Evolutionary conservation across 2,797 vertebrate species (phyloP).

Genomic region (Tragelaphus oryx): DNA sequence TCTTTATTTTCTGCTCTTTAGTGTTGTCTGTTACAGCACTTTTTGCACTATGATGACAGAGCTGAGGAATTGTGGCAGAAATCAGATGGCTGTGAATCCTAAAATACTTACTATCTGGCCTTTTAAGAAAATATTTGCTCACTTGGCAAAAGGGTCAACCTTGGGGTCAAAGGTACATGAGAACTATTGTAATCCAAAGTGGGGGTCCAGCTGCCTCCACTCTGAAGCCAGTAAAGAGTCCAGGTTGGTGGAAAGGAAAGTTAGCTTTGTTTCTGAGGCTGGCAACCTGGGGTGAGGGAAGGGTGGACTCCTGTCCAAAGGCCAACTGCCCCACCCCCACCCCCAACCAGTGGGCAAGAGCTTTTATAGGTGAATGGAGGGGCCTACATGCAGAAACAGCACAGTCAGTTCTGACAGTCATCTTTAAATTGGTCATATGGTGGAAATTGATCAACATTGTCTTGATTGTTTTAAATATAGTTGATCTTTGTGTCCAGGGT

Average conservation of each 20-base stretch:
- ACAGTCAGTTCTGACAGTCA: background rate
- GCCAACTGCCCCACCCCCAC: background rate
- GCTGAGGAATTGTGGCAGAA: background rate
- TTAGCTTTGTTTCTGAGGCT: background rate
- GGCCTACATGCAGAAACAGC: background rate
- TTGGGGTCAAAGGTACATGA: background rate
- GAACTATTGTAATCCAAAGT: background rate
- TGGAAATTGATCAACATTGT: background rate
- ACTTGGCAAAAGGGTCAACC: background rate
- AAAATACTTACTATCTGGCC: background rate
- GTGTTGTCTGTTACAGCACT: background rate
- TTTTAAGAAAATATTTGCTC: background rate
- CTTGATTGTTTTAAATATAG: background rate
- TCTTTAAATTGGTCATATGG: background rate
- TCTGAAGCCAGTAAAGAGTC: background rate
- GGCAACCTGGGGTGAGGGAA: background rate
- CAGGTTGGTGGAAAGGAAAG: background rate
- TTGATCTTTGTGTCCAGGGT: background rate
- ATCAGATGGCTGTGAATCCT: background rate
- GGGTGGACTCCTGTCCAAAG: background rate
- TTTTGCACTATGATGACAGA: background rate
- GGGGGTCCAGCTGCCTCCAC: background rate
- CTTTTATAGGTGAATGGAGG: background rate
- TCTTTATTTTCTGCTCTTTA: background rate
- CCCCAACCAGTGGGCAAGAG: background rate